These are phyloP conservation scores for Lobophora halterata DNA, from an alignment of 2,888 invertebrate genomes.

Conservation along the genomic window DNA sequence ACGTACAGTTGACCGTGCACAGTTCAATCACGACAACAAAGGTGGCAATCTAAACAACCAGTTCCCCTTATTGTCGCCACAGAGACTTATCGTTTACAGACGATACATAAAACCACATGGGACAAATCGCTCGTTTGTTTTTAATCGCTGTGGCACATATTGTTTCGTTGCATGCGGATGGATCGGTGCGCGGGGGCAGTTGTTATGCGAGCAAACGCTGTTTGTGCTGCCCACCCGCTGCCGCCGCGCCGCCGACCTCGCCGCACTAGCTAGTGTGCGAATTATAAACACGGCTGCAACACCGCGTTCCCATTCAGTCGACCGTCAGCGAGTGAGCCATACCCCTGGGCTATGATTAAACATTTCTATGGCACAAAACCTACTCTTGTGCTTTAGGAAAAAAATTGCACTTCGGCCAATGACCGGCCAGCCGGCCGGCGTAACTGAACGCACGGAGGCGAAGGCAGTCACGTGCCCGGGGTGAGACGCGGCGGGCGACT, in stretches of 20 bases:
- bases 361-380: slow-evolving; percentile 64
- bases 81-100: slow-evolving; percentile 37
- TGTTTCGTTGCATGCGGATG: slow-evolving; percentile 46
- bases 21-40: slow-evolving; percentile 29
- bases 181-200: slow-evolving; percentile 49
- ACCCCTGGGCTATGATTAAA: slow-evolving; percentile 54
- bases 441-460: slow-evolving; percentile 61
- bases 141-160: slow-evolving; percentile 45
- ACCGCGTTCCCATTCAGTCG: slow-evolving; percentile 47
- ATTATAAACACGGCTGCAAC: slow-evolving; percentile 51
- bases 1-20: slow-evolving; percentile 27
- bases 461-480: slow-evolving; percentile 80
- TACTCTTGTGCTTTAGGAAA: slow-evolving; percentile 56
- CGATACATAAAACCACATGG: slow-evolving; percentile 49
- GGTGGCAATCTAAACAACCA: slow-evolving; percentile 33
- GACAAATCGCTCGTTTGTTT: slow-evolving; percentile 47
- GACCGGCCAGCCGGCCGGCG: slow-evolving; percentile 73
- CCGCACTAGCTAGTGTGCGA: no score
- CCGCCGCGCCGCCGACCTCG: no score
- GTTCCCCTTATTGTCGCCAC: slow-evolving; percentile 34
- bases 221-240: slow-evolving; percentile 53
- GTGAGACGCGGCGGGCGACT: slow-evolving; percentile 77
- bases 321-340: slow-evolving; percentile 45
- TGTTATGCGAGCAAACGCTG: slow-evolving; percentile 60
- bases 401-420: slow-evolving; percentile 70